These are phyloP conservation scores for Gryllus longicercus DNA, from an alignment of 2,888 invertebrate genomes.

Conservation along the genomic window DNA sequence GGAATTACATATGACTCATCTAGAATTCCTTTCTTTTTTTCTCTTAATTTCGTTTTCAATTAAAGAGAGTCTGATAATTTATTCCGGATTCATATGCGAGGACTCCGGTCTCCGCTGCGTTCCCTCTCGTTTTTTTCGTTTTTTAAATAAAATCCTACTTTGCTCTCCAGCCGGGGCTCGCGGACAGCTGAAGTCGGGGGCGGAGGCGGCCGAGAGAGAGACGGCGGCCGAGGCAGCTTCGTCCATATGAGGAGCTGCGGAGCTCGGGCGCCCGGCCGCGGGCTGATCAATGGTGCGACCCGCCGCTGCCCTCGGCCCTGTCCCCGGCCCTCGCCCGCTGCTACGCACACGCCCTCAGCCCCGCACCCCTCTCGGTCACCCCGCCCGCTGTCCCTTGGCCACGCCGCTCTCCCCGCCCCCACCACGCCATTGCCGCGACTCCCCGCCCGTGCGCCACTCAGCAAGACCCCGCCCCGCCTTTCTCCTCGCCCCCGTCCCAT, in stretches of 20 bases:
- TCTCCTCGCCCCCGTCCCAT: slow-evolving; percentile 25
- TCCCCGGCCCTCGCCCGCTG: not conserved
- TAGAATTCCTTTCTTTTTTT: slow-evolving; percentile 21
- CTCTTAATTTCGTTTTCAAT: slow-evolving; percentile 19
- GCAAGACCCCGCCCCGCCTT: not conserved
- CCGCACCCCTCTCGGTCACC: too few relatives aligned
- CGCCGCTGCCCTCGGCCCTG: slow-evolving; percentile 25
- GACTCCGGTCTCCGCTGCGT: not conserved
- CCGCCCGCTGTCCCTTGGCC: too few relatives aligned
- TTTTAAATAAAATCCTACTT: slow-evolving; percentile 12
- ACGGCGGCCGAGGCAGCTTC: slow-evolving; percentile 10
- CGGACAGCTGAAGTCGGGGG: not conserved
- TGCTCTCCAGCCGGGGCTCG: slow-evolving; percentile 4
- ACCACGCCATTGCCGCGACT: too few relatives aligned
- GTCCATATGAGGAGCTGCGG: slow-evolving; percentile 20
- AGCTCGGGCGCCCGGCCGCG: not conserved
- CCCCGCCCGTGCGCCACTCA: too few relatives aligned
- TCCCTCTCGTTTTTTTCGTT: slow-evolving; percentile 17
- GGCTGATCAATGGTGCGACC: slow-evolving; percentile 22
- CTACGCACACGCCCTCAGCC: too few relatives aligned
- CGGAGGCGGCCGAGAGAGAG: not conserved
- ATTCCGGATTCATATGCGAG: slow-evolving; percentile 12
- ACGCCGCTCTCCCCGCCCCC: too few relatives aligned
- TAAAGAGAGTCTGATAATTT: slow-evolving; percentile 21
- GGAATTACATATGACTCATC: slow-evolving; percentile 17